These are phyloP conservation scores for Sphenopsis melanotis DNA, from an alignment of 2,797 vertebrate species.

Conservation along the genomic window DNA sequence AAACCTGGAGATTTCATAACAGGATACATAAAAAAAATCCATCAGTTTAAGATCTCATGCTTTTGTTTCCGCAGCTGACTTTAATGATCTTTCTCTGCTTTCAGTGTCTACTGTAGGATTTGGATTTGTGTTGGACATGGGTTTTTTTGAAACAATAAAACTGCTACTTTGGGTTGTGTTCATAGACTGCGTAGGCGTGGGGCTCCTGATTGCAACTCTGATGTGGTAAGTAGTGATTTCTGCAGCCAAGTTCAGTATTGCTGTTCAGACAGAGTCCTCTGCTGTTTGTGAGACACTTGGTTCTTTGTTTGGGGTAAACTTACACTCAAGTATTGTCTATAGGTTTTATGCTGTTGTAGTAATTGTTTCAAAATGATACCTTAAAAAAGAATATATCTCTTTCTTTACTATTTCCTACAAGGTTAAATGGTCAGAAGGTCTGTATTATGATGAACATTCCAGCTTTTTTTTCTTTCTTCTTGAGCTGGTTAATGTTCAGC, in stretches of 20 bases:
- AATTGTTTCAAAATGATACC: background rate
- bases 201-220: constrained; percentile 91
- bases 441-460: background rate
- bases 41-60: background rate
- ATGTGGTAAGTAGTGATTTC: constrained; percentile 88
- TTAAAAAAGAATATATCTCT: background rate
- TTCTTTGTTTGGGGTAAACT: background rate
- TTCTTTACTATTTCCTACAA: background rate
- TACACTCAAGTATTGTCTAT: background rate
- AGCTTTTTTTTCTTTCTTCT: background rate
- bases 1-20: background rate
- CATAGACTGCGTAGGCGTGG: constrained; percentile 95
- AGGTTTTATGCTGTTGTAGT: background rate
- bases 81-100: background rate
- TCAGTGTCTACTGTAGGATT: constrained; percentile 95
- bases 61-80: background rate
- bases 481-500: background rate
- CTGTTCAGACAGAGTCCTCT: background rate
- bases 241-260: background rate
- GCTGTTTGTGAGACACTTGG: background rate
- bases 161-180: constrained; percentile 97
- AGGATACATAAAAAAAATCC: background rate
- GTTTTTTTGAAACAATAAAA: constrained; percentile 89
- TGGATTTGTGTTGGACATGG: constrained; percentile 93
- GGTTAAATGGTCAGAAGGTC: background rate